Conservation (phyloP, 1,140 invertebrate genomes). For the Triops cancriformis region DNA sequence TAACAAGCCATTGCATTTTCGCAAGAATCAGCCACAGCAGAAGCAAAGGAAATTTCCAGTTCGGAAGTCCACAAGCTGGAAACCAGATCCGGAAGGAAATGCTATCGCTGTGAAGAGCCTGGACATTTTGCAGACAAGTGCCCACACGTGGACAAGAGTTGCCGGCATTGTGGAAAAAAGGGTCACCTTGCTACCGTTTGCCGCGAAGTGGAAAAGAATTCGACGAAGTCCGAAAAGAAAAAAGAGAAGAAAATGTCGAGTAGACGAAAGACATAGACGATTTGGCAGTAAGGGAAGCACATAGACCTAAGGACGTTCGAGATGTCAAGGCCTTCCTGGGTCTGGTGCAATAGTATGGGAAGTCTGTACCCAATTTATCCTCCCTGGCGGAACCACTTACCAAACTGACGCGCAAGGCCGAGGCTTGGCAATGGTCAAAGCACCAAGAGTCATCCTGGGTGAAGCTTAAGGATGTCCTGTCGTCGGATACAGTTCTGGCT, state of each 20-base stretch:
- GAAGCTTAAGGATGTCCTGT: conserved; percentile 21
- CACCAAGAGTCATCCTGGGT: conserved; percentile 29
- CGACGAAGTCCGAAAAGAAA: too few relatives aligned
- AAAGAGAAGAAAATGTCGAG: too few relatives aligned
- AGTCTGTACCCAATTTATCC: too few relatives aligned
- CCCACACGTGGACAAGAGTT: conserved; percentile 2
- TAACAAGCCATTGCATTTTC: not conserved
- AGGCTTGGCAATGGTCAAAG: conserved; percentile 27
- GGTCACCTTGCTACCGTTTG: conserved; percentile 25
- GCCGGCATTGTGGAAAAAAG: conserved; percentile 26
- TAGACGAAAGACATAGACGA: too few relatives aligned
- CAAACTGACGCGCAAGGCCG: conserved; percentile 30
- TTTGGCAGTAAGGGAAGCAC: conserved; percentile 37
- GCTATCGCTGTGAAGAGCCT: conserved; percentile 21
- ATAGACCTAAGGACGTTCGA: conserved; percentile 34
- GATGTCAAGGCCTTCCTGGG: too few relatives aligned
- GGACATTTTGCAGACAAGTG: conserved; percentile 14
- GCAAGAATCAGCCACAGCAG: not conserved
- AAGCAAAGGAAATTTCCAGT: not conserved
- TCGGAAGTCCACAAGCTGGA: not conserved
- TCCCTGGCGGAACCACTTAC: conserved; percentile 39
- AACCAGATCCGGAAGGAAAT: not conserved
- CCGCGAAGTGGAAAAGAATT: not conserved
- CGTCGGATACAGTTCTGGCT: conserved; percentile 31
- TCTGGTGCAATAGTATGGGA: too few relatives aligned